Base-by-base conservation (phyloP, 2,888 invertebrate species). In the Philereme transversata region DNA sequence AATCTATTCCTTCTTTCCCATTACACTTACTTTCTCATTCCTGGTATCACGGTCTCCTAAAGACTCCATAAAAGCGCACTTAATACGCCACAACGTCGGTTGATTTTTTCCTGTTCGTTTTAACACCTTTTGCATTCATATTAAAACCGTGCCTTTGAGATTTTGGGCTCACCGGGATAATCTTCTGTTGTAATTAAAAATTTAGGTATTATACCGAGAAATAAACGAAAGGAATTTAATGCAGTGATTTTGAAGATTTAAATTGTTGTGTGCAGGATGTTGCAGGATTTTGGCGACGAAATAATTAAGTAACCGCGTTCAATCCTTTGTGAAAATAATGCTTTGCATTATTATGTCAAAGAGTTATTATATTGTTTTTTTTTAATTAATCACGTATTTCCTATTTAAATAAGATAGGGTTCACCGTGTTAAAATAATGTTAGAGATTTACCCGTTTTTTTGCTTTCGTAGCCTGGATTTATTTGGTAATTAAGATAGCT, bases 31-130 rank as follows among this genome's bases (percentile, higher is more conserved):
- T 59, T 56, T 50, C 75, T 82, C 77, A 80, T 83, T 82, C 49
- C 81, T 75, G 72, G 70, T 74, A 72, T 69, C 67, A 70, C 69
- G 72, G 77, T 79, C 78, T 79, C 70, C 74, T 71, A 76, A 77
- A 79, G 78, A 74, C 76, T 78, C 62, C 74, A 77, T 73, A 76
- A 77, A 76, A 58, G 77, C 66, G 67, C 70, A 78, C 77, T 78
- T 78, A 79, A 78, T 81, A 82, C 76, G 70, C 73, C 69, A 59
- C 62, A 34, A 10, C 38, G 43, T 48, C 47, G 51, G 51, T 52
- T 56, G 58, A 52, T 51, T 43, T 58, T 65, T 70, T 67, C 41
- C 34, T 66, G 33, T 41, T 51, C 35, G n/a, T 52, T 57, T 56
- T 51, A 56, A 44, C 47, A 60, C 56, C 51, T 56, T 51, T 48